phyloP scores from a whole-genome alignment of 2,888 invertebrate genomes.

The Criorhina ranunculi region DNA sequence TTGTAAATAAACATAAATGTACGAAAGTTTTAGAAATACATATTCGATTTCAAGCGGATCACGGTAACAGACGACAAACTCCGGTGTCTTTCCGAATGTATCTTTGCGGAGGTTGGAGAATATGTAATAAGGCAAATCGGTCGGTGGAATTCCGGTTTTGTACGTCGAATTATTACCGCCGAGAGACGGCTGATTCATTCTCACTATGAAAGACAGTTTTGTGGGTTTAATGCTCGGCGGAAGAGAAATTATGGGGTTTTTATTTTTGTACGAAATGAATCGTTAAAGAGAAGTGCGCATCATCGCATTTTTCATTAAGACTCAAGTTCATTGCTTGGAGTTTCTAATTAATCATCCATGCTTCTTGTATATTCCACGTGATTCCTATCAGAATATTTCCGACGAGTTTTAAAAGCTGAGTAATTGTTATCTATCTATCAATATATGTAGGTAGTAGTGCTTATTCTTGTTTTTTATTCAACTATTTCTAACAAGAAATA shows the following conservation, averaged over 20 bases:
- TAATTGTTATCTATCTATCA: too few species aligned
- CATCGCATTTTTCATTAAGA: neutral
- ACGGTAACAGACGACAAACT: conserved; percentile 7
- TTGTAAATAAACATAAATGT: neutral
- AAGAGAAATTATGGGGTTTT: conserved; percentile 18
- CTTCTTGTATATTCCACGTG: neutral
- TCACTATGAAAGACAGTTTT: conserved; percentile 3
- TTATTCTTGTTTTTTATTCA: too few species aligned
- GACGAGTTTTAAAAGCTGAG: too few species aligned
- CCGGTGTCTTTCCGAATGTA: neutral
- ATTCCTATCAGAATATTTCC: neutral
- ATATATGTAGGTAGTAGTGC: too few species aligned
- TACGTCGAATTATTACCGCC: neutral
- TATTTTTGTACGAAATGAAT: neutral
- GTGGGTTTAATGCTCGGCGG: conserved; percentile 23
- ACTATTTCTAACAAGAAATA: too few species aligned
- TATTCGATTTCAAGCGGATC: conserved; percentile 10
- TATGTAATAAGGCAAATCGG: conserved; percentile 11
- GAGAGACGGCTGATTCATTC: conserved; percentile 17
- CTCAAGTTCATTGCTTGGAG: neutral
- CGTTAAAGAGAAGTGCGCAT: conserved; percentile 20
- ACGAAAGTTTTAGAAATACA: conserved; percentile 2
- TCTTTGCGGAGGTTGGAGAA: conserved; percentile 13
- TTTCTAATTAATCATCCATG: conserved; percentile 16
- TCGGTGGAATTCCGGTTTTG: conserved; percentile 22